Evolutionary conservation across 2,113 vertebrate species (phyloP).

Genomic region (Triplophysa rosa): DNA sequence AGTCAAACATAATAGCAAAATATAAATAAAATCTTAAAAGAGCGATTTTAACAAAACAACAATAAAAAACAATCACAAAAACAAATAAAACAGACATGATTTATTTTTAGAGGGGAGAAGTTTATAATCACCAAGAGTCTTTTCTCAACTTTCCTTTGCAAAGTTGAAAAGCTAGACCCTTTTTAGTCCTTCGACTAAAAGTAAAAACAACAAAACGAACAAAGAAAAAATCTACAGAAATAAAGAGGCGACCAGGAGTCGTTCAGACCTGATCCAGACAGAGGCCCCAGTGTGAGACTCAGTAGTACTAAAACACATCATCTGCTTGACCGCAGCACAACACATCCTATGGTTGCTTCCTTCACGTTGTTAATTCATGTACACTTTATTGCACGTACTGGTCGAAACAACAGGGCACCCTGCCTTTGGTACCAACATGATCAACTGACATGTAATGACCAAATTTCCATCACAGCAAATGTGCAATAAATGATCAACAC

Average conservation of each 20-base stretch:
- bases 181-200: conserved; percentile 67
- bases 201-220: conserved; percentile 69
- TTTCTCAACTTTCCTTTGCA: conserved; percentile 62
- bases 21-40: not conserved
- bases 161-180: conserved; percentile 59
- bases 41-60: not conserved
- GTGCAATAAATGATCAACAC: conserved; percentile 13
- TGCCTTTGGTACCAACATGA: conserved; percentile 74
- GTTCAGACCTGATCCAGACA: conserved; percentile 73
- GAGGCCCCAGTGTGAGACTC: conserved; percentile 60
- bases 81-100: conserved; percentile 64
- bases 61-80: conserved; percentile 49
- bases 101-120: conserved; percentile 73
- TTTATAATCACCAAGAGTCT: conserved; percentile 73
- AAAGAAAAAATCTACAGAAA: conserved; percentile 51
- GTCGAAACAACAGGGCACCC: conserved; percentile 63
- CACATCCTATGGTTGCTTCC: conserved; percentile 55
- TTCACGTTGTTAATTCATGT: conserved; percentile 52
- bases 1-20: not conserved
- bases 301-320: conserved; percentile 63
- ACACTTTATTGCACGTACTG: conserved; percentile 56
- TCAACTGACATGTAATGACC: conserved; percentile 65
- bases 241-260: conserved; percentile 66
- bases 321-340: conserved; percentile 38
- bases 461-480: conserved; percentile 13